These are phyloP conservation scores for Carapus acus DNA, from an alignment of 2,797 vertebrate genomes.

Conservation along the genomic window DNA sequence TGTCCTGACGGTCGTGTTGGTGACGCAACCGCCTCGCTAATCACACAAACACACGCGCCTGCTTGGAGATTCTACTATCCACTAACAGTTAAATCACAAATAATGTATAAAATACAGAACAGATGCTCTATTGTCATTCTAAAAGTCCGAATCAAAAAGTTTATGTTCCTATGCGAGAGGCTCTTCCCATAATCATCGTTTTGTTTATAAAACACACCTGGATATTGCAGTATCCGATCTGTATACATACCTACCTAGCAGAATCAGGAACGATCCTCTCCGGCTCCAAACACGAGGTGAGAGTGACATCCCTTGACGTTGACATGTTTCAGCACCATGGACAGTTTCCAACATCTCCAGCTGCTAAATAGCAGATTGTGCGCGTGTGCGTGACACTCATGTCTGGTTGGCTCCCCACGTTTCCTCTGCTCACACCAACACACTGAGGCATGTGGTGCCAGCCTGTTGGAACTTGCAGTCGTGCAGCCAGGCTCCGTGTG, in stretches of 20 bases:
- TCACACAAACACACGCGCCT: slow-evolving; percentile 17
- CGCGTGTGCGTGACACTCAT: slow-evolving; percentile 18
- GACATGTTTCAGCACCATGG: slow-evolving; percentile 64
- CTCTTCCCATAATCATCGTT: no score
- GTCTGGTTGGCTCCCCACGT: no score
- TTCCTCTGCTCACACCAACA: not conserved
- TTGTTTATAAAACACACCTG: no score
- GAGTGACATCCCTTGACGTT: slow-evolving; percentile 23
- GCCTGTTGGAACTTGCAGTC: slow-evolving; percentile 4
- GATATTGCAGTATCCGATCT: no score
- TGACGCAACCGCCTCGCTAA: slow-evolving; percentile 57
- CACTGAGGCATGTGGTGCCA: slow-evolving; percentile 12
- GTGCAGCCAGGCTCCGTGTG: not conserved
- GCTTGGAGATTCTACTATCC: slow-evolving; percentile 1
- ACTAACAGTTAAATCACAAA: no score
- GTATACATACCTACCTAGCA: no score
- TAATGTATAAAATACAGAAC: not conserved
- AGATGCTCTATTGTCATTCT: not conserved
- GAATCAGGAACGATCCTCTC: no score
- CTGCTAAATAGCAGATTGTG: slow-evolving; percentile 44
- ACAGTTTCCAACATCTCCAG: slow-evolving; percentile 52
- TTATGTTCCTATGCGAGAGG: no score
- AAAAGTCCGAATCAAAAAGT: no score
- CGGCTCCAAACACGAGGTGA: no score
- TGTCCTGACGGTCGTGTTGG: slow-evolving; percentile 44